phyloP scores from a whole-genome alignment of 2,888 invertebrate species.

The Drymonia ruficornis region DNA sequence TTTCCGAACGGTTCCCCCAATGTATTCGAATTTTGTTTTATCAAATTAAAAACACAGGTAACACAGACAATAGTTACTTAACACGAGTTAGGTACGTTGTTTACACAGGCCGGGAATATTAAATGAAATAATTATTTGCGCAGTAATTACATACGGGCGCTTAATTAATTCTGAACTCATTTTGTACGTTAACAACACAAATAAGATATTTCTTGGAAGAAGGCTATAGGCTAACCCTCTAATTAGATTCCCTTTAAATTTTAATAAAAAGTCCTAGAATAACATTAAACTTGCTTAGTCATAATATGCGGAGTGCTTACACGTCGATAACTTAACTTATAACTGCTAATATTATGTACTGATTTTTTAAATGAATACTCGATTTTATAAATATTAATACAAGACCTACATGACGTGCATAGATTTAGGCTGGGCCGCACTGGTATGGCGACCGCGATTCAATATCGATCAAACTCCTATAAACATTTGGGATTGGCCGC shows the following conservation, averaged over 20 bases:
- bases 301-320: neutral
- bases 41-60: too few species aligned
- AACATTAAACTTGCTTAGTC: too few species aligned
- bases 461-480: too few species aligned
- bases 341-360: too few species aligned
- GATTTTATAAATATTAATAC: too few species aligned
- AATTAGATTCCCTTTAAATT: neutral
- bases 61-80: neutral
- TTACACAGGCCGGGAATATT: conserved; percentile 6
- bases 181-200: conserved; percentile 21
- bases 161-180: conserved; percentile 24
- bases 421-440: too few species aligned
- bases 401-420: too few species aligned
- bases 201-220: conserved; percentile 13
- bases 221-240: neutral
- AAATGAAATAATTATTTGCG: conserved; percentile 20
- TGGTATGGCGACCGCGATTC: too few species aligned
- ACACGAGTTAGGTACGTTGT: neutral
- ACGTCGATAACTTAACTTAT: neutral
- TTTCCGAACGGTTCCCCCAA: too few species aligned
- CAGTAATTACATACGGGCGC: conserved; percentile 17
- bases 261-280: neutral
- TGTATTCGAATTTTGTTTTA: too few species aligned
- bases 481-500: too few species aligned
- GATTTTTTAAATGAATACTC: too few species aligned